These are phyloP conservation scores for Drosophila paulistorum DNA, from an alignment of 1,140 invertebrate species.

Conservation along the genomic window DNA sequence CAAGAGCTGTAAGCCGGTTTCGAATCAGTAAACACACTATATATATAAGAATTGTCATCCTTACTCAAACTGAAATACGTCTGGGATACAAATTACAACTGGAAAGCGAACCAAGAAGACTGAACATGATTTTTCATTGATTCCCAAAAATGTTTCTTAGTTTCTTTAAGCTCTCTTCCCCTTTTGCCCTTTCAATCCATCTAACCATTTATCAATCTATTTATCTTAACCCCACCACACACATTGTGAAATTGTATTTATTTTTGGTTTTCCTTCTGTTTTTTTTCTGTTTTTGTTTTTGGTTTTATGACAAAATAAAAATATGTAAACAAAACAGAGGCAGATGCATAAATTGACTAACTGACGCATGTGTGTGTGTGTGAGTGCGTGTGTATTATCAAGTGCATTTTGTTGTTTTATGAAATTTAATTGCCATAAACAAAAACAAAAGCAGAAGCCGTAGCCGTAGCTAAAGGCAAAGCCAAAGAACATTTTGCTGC, in stretches of 20 bases:
- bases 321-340: constrained; percentile 1
- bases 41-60: no score
- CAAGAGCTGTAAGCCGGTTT: no score
- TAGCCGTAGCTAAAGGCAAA: constrained; percentile 19
- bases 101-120: no score
- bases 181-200: not conserved
- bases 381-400: constrained; percentile 11
- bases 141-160: no score
- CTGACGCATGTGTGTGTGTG: not conserved
- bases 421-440: constrained; percentile 64
- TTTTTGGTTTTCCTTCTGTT: not conserved
- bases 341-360: constrained; percentile 6
- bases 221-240: not conserved
- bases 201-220: not conserved
- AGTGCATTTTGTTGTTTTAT: constrained; percentile 44
- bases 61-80: no score
- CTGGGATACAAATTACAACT: no score
- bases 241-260: constrained; percentile 9
- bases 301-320: constrained; percentile 15
- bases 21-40: no score
- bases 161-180: no score
- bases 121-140: no score
- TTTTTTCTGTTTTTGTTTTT: not conserved
- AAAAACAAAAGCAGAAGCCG: constrained; percentile 34
- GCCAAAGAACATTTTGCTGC: constrained; percentile 29